Evolutionary conservation across 2,797 vertebrate species (phyloP), one percentile per base, ranked within the genome.

Genomic region (Kryptopterus vitreolus): DNA sequence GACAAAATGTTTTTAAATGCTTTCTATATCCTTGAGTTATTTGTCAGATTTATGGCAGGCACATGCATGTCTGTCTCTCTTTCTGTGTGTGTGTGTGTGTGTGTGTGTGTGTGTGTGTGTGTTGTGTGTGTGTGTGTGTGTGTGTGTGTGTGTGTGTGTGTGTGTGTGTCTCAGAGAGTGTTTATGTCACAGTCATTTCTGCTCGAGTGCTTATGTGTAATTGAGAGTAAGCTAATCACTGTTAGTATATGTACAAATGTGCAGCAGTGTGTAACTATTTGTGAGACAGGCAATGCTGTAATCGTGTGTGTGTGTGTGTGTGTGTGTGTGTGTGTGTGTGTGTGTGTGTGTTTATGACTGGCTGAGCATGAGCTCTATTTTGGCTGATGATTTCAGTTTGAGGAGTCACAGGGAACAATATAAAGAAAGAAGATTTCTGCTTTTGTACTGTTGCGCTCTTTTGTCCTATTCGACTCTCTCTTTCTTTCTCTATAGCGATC

Each of bases 161-260:
- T 76, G 63, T 59, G 46, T 52, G 38, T 38, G 33, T 72, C 22
- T 73, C 55, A 29, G 57, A 59, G 61, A 68, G 62, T 76, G 73
- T 76, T 81, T 80, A 80, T 80, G 66, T 76, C 53, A 69, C 66
- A 55, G 72, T 69, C 79, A 76, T 76, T 81, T 81, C 72, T 69
- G 79, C 79, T 81, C 24, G 58, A 81, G 66, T 72, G 79, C 72
- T 69, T 61, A 53, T 71, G 80, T 81, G 75, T 77, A 82, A 77
- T 82, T 77, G 81, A 77, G 81, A 72, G 75, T 78, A 62, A 82
- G 76, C 76, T 78, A 73, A 82, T 82, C 75, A 82, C 33, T 65
- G 57, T 53, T 46, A 66, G 76, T 73, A 59, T 77, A 73, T 78
- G 78, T 81, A 68, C 76, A 74, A 76, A 75, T 83, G 77, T 68